Evolutionary conservation across 2,888 invertebrate species (phyloP).

Genomic region (Drosophila koepferae): DNA sequence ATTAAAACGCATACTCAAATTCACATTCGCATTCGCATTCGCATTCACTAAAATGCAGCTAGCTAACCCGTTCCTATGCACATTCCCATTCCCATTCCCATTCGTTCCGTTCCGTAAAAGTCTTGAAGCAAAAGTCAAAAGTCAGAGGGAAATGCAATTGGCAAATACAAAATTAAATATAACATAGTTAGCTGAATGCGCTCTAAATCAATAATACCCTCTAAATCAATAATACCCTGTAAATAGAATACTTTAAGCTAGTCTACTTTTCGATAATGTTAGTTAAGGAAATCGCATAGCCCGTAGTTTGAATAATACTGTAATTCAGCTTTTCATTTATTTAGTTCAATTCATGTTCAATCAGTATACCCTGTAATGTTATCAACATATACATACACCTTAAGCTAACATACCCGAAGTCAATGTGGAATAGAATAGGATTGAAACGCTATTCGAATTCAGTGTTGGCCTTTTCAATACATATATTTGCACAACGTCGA

Average conservation of each 20-base stretch:
- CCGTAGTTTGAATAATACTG: constrained; percentile 3
- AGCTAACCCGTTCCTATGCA: neutral
- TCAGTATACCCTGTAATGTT: constrained; percentile 15
- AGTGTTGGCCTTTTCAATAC: constrained; percentile 6
- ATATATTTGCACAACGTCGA: constrained; percentile 25
- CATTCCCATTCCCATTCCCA: neutral
- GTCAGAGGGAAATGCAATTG: constrained; percentile 21
- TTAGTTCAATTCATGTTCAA: neutral
- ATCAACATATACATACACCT: neutral
- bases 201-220: neutral
- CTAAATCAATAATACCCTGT: neutral
- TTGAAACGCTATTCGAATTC: neutral
- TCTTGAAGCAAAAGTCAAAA: constrained; percentile 8
- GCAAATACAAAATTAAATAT: neutral
- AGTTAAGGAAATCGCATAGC: neutral
- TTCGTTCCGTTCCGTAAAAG: neutral
- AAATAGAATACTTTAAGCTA: too few species aligned
- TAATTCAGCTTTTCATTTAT: constrained; percentile 4
- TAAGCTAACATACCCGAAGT: constrained; percentile 1
- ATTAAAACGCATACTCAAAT: constrained; percentile 56
- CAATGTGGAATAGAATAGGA: neutral
- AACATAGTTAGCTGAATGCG: neutral
- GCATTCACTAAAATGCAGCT: constrained; percentile 29
- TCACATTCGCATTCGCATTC: constrained; percentile 20
- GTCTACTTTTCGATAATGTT: too few species aligned